These are phyloP conservation scores for Balanococcus diminutus DNA, from an alignment of 2,888 invertebrate species.

Conservation along the genomic window DNA sequence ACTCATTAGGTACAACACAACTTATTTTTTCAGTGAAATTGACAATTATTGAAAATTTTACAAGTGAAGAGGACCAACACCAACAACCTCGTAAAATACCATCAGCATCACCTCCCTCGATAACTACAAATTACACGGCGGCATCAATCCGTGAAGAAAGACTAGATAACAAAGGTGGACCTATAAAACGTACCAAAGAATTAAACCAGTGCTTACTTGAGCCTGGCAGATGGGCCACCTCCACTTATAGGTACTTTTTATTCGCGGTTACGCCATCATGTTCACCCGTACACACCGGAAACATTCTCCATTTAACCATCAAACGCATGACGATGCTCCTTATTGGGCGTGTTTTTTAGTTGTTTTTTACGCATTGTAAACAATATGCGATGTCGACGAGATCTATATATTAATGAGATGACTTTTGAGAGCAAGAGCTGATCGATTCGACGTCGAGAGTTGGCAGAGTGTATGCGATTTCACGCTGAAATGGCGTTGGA, in stretches of 20 bases:
- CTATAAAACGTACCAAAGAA: background rate
- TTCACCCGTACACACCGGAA: background rate
- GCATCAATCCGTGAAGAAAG: background rate
- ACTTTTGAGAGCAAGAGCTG: background rate
- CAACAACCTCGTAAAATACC: too few relatives aligned
- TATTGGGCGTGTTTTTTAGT: background rate
- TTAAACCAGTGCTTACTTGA: background rate
- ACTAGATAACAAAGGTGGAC: background rate
- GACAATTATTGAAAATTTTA: too few relatives aligned
- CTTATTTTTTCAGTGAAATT: too few relatives aligned
- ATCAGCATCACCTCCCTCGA: too few relatives aligned
- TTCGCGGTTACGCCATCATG: constrained; percentile 5
- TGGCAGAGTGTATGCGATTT: constrained; percentile 24
- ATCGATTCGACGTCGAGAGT: background rate
- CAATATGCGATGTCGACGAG: background rate
- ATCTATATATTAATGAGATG: constrained; percentile 3
- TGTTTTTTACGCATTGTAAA: background rate
- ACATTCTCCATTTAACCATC: background rate
- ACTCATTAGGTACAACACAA: too few relatives aligned
- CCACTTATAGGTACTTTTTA: background rate
- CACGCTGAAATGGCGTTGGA: background rate
- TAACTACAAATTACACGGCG: background rate
- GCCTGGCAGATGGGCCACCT: background rate
- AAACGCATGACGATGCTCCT: background rate
- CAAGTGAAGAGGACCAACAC: too few relatives aligned